phyloP scores from a whole-genome alignment of 2,888 invertebrate genomes.

The Bedellia somnulentella region DNA sequence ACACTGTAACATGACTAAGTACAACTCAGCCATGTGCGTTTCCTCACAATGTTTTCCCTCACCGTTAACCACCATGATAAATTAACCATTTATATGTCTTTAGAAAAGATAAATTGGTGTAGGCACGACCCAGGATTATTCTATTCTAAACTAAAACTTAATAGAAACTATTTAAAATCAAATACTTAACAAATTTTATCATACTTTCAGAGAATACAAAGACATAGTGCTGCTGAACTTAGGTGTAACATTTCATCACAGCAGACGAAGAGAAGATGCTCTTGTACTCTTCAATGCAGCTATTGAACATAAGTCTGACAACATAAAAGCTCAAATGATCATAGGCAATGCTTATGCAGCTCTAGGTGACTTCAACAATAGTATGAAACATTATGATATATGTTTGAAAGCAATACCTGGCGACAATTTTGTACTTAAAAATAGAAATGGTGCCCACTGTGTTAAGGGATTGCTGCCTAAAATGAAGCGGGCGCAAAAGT shows the following conservation, averaged over 20 bases:
- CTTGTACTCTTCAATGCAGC: constrained; percentile 72
- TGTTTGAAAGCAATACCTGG: constrained; percentile 66
- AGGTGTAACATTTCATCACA: constrained; percentile 72
- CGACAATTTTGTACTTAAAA: constrained; percentile 62
- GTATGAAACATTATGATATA: constrained; percentile 61
- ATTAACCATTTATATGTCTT: no score
- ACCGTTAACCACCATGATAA: no score
- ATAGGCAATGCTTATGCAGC: constrained; percentile 75
- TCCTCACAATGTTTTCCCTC: no score
- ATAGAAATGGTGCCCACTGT: constrained; percentile 69
- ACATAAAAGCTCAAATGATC: constrained; percentile 65
- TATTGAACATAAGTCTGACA: constrained; percentile 67
- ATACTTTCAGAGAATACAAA: constrained; percentile 70
- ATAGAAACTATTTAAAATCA: no score
- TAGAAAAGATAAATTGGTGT: no score
- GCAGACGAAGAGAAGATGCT: constrained; percentile 70
- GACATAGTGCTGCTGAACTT: constrained; percentile 74
- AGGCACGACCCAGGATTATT: no score
- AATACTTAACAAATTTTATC: no score
- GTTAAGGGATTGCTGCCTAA: constrained; percentile 65
- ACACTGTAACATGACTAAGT: no score
- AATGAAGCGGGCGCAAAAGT: constrained; percentile 68
- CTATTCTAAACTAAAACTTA: no score
- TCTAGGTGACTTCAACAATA: constrained; percentile 70
- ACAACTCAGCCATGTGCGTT: no score